Base-by-base conservation (phyloP, 1,140 invertebrate species). In the Diachasmimorpha longicaudata region DNA sequence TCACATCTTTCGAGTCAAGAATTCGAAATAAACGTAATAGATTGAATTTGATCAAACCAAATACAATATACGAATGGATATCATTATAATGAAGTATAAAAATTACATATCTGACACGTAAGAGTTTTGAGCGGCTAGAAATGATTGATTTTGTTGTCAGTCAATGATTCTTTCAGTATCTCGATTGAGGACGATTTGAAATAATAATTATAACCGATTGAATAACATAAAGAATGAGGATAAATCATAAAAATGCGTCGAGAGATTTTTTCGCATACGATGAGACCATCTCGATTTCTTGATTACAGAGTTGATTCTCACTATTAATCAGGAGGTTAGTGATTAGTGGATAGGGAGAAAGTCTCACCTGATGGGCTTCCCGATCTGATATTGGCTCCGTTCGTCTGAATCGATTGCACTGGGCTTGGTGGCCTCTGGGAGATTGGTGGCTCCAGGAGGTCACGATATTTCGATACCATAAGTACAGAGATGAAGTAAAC, bases 381-480 rank as follows among this genome's bases (percentile, higher is more conserved):
- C 73, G 90, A 88, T 86, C 91, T 90, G 67, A 92, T 87, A 81
- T 87, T 85, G 42, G 90, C 88, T 67, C 90, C 91, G 80, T 91
- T 93, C 77, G 88, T 91, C 79, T 91, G 88, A 58, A 91, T 87
- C 6, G 89, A 88, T 79, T 89, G 89, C 46, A 90, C 85, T 63
- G 91, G 91, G 84, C 92, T 91, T 73, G 92, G 91, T 66, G 90
- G 90, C 25, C 89, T 84, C 79, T 91, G 89, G 42, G 90, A 88
- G 73, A 91, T 84, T 9, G 96, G 96, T 70, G 98, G 98, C 89
- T 99, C 98, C 81, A 99, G 89, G 81, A 99, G 99, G 86, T 99
- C 98, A 67, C 99, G 92, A 89, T 99, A 99, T 87, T 99, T 98
- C 44, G 98, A 99, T 68, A 99, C 99, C 98, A 99, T 99, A 84